Conservation (phyloP, 2,888 invertebrate species). For the Heliothis peltigera region DNA sequence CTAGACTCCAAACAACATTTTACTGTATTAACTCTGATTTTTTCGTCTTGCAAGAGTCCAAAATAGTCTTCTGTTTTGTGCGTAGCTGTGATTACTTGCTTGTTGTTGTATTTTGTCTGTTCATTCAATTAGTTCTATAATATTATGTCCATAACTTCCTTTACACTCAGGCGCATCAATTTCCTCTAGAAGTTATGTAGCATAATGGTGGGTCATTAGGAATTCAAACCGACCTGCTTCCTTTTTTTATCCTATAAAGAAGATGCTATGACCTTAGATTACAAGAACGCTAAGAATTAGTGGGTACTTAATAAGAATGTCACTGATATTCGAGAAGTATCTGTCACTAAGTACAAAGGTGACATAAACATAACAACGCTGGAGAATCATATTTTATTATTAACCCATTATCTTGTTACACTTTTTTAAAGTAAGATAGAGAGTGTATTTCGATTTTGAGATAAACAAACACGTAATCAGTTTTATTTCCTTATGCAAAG, state of each 20-base stretch:
- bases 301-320: not conserved
- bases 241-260: not conserved
- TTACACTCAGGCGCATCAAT: not conserved
- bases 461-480: constrained; percentile 27
- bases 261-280: not conserved
- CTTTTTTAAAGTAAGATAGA: not conserved
- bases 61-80: not conserved
- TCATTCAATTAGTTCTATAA: constrained; percentile 14
- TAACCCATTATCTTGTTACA: constrained; percentile 9
- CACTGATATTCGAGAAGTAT: constrained; percentile 1
- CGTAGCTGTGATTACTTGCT: not conserved
- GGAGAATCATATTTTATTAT: constrained; percentile 6
- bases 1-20: constrained; percentile 34
- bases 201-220: too few relatives aligned
- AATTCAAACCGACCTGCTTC: too few relatives aligned
- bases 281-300: not conserved
- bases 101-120: constrained; percentile 7
- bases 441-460: constrained; percentile 29
- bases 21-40: constrained; percentile 16
- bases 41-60: not conserved
- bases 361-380: not conserved
- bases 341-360: constrained; percentile 4
- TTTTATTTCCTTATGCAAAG: constrained; percentile 43
- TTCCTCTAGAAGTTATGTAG: not conserved
- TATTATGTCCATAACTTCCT: not conserved